phyloP scores from a whole-genome alignment of 1,140 invertebrate genomes.

The Parasteatoda tepidariorum region DNA sequence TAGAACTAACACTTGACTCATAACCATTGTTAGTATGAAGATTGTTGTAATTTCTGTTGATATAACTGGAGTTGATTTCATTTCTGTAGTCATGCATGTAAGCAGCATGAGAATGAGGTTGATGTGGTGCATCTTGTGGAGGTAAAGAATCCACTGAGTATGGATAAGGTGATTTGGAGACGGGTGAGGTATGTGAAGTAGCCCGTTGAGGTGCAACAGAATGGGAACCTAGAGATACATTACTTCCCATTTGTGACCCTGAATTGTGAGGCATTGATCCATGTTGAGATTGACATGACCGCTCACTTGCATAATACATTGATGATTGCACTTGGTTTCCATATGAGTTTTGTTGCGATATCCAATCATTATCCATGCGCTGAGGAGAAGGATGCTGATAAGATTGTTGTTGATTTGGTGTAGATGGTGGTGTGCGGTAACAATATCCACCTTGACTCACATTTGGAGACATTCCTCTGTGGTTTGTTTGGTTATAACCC shows the following conservation, averaged over 20 bases:
- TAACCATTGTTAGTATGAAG: slow-evolving; percentile 41
- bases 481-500: slow-evolving; percentile 30
- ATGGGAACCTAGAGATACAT: slow-evolving; percentile 9
- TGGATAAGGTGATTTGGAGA: slow-evolving; percentile 32
- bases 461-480: slow-evolving; percentile 45
- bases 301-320: slow-evolving; percentile 39
- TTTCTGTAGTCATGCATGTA: slow-evolving; percentile 58
- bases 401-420: slow-evolving; percentile 35
- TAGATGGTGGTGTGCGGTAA: slow-evolving; percentile 54
- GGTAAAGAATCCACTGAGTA: slow-evolving; percentile 40
- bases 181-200: slow-evolving; percentile 29
- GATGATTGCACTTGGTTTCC: slow-evolving; percentile 43
- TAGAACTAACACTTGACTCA: slow-evolving; percentile 36
- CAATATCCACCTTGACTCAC: slow-evolving; percentile 38
- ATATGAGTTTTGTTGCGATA: slow-evolving; percentile 36
- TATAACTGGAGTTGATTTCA: slow-evolving; percentile 35
- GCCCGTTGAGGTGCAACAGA: slow-evolving; percentile 6
- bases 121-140: slow-evolving; percentile 15
- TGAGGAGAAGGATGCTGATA: slow-evolving; percentile 49
- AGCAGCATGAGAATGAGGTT: slow-evolving; percentile 21
- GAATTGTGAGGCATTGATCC: slow-evolving; percentile 13
- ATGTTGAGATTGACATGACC: slow-evolving; percentile 24
- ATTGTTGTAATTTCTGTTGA: slow-evolving; percentile 41
- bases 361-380: slow-evolving; percentile 56
- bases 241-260: slow-evolving; percentile 26